Base-by-base conservation (phyloP, 2,888 invertebrate genomes). In the Teleogryllus oceanicus region DNA sequence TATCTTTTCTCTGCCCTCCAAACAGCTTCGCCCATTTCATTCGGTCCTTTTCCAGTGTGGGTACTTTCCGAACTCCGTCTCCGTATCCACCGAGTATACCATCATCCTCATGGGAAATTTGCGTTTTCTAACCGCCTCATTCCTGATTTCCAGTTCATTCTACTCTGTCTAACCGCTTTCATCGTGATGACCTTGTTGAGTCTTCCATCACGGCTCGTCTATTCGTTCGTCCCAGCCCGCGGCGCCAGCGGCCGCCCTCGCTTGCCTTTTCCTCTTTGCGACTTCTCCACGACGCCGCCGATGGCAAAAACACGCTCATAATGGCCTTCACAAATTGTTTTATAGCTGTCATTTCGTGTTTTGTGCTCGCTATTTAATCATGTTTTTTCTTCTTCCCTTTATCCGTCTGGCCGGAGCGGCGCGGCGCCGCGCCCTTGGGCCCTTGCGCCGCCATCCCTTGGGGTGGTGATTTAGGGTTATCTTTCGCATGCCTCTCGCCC, bases 261-360 rank as follows among this genome's bases (percentile, higher is more conserved):
- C 12, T 37, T 16, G 62, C 62, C 62, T 5, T 37, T 8, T 13
- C 62, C 62, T 62, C 62, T 62, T 37, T 13, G 16, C 62, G 62
- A 18, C 16, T 62, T 13, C 62, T 62, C 37, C 62, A 13, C 62
- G 13, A 5, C 62, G 62, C n/a, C 62, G 37, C 37, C 62, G 62
- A 62, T 13, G n/a, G 62, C 62, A 62, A 62, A 62, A 62, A 62
- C 62, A 62, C 62, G 62, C 62, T 62, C 62, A 62, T 62, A 62
- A 62, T 62, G 62, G 62, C 62, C 62, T 62, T 62, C 62, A 12
- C 62, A 62, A 62, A 62, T 62, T 62, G 62, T 62, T 62, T 62
- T 62, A 62, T 62, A 62, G 62, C 62, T 62, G 62, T 62, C 62
- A n/a, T 62, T 62, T 62, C 62, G 62, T 62, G 62, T 62, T 62